Evolutionary conservation across 2,888 invertebrate species (phyloP), one percentile per base, ranked within the genome.

Genomic region (Lycophotia porphyrea): DNA sequence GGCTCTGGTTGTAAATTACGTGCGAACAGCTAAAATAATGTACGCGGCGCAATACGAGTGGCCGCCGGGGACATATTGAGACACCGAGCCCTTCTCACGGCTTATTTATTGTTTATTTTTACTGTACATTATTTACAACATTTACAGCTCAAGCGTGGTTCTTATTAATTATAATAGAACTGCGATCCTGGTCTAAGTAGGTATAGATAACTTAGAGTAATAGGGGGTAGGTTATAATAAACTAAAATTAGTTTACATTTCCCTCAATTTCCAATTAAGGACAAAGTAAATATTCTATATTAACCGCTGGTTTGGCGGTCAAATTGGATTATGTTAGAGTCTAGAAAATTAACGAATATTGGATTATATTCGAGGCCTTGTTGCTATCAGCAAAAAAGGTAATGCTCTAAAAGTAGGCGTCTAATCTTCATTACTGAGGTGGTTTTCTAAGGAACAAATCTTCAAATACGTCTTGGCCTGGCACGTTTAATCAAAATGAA

Each of bases 11-110:
- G 90, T 92, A 91, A 93, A 92, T 93, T 91, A 92, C 91, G 92
- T 91, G 92, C 84, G 87, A 92, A 92, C 89, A 87, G 88, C 88
- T 85, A 84, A 88, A 91, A 90, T 90, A 92, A 92, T 90, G 88
- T 87, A 88, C 88, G 84, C 84, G 76, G 80, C 82, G 88, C 89
- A 88, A 87, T 89, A 88, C 86, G 91, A 94, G 91, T 88, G 90
- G 91, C 78, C 93, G 83, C 92, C 49, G 73, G 94, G 92, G 94
- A 92, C 91, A 88, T 88, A 93, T 93, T 87, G 89, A 88, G 85
- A 88, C 84, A 85, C 74, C 87, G 86, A 84, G 85, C 80, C 82
- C 84, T 86, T 88, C 90, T 88, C 84, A 76, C 82, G 84, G 86
- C 70, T 87, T 91, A 90, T 93, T 91, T 92, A 90, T 91, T 87